Conservation (phyloP, 2,888 invertebrate species). For the Polietes domitor region DNA sequence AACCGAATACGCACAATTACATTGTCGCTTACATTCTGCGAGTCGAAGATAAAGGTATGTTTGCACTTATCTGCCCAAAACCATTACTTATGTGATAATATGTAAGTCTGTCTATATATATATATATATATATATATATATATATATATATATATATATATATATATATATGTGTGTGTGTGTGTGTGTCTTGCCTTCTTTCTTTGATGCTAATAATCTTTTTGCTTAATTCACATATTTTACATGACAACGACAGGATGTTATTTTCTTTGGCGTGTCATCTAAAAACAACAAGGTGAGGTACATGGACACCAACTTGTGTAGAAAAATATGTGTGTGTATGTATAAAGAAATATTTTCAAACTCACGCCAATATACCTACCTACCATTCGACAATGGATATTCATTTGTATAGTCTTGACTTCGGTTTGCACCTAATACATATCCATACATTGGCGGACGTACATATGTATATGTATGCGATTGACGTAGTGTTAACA, state of each 20-base stretch:
- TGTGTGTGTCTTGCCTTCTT: slow-evolving; percentile 27
- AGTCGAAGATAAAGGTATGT: slow-evolving; percentile 36
- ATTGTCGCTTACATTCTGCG: neutral
- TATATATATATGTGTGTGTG: slow-evolving; percentile 10
- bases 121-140: slow-evolving; percentile 2
- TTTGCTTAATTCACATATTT: slow-evolving; percentile 67
- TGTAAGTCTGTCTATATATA: too few species aligned
- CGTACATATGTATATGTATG: neutral
- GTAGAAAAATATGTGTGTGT: neutral
- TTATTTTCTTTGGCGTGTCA: slow-evolving; percentile 57
- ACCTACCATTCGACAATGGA: neutral
- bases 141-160: slow-evolving; percentile 22
- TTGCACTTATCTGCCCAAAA: slow-evolving; percentile 51
- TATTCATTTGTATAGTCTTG: neutral
- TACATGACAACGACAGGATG: slow-evolving; percentile 64
- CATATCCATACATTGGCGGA: too few species aligned
- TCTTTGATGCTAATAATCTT: slow-evolving; percentile 67
- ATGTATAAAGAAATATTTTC: neutral
- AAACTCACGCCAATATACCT: neutral
- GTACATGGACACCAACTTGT: too few species aligned
- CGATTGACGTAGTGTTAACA: neutral
- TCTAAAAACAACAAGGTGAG: slow-evolving; percentile 52
- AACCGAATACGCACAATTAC: slow-evolving; percentile 28
- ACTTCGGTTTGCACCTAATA: neutral
- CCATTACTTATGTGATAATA: too few species aligned